Conservation (phyloP, 2,113 vertebrate species). For the Elanoides forficatus region DNA sequence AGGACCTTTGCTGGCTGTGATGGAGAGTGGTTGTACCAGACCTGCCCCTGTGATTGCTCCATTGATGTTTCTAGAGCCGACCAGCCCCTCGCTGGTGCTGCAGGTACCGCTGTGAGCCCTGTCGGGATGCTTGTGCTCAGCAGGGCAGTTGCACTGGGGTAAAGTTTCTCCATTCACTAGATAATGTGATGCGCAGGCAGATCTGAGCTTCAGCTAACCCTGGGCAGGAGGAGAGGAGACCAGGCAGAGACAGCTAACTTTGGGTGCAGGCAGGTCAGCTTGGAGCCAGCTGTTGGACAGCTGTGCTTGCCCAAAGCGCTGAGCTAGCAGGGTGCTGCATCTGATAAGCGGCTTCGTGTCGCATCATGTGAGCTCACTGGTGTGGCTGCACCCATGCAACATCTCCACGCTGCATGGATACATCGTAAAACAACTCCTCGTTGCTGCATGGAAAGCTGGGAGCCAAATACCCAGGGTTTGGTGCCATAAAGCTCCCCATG, state of each 20-base stretch:
- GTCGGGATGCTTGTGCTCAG: neutral
- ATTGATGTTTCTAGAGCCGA: fast-evolving
- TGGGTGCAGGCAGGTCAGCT: neutral
- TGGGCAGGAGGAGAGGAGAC: neutral
- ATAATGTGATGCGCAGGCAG: neutral
- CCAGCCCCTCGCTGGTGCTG: neutral
- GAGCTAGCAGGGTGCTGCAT: neutral
- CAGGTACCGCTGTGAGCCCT: neutral
- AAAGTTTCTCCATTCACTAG: neutral
- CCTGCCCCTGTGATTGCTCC: neutral
- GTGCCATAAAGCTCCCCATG: neutral
- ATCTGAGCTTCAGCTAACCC: neutral
- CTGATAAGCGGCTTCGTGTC: fast-evolving
- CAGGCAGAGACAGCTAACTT: neutral
- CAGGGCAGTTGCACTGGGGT: fast-evolving
- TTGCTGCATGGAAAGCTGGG: fast-evolving
- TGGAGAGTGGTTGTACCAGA: neutral
- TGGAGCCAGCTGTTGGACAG: conserved; percentile 12
- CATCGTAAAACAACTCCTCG: fast-evolving
- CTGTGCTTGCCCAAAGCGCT: neutral
- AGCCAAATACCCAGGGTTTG: neutral
- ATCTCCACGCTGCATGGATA: fast-evolving
- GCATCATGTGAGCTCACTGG: fast-evolving
- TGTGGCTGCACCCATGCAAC: neutral
- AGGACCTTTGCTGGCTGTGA: neutral